Conservation (phyloP, 2,888 invertebrate species). For the Biston stratarius region DNA sequence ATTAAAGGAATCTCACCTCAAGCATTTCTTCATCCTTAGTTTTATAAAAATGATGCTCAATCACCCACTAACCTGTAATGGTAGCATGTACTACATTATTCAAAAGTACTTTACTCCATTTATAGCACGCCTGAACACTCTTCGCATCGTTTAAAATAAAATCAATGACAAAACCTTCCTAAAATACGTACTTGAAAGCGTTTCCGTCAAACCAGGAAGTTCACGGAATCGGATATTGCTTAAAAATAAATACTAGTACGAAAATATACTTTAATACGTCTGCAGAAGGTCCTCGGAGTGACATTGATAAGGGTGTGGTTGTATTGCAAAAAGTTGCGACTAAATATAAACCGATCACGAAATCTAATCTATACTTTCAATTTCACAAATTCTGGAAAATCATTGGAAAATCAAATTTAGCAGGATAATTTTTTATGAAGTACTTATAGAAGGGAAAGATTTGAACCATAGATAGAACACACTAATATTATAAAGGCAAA, state of each 20-base stretch:
- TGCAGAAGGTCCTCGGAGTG: not conserved
- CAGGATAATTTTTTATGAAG: no score
- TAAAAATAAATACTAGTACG: constrained; percentile 7
- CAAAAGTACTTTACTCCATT: constrained; percentile 11
- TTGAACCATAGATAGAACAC: no score
- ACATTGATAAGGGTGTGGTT: not conserved
- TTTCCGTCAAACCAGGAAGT: constrained; percentile 37
- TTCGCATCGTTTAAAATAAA: constrained; percentile 23
- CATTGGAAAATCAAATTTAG: no score
- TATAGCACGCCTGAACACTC: constrained; percentile 7
- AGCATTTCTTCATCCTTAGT: not conserved
- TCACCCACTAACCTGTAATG: not conserved
- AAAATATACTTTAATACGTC: not conserved
- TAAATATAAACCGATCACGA: not conserved
- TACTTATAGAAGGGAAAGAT: no score
- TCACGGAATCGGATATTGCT: constrained; percentile 30
- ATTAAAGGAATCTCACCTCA: no score
- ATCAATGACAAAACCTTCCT: constrained; percentile 32
- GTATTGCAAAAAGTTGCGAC: not conserved
- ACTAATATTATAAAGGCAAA: no score
- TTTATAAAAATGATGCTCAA: not conserved
- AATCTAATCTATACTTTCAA: no score
- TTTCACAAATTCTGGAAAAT: no score
- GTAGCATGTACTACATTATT: constrained; percentile 10
- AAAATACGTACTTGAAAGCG: constrained; percentile 25